These are phyloP conservation scores for Mythimna lalbum DNA, from an alignment of 2,888 invertebrate species.

Conservation along the genomic window DNA sequence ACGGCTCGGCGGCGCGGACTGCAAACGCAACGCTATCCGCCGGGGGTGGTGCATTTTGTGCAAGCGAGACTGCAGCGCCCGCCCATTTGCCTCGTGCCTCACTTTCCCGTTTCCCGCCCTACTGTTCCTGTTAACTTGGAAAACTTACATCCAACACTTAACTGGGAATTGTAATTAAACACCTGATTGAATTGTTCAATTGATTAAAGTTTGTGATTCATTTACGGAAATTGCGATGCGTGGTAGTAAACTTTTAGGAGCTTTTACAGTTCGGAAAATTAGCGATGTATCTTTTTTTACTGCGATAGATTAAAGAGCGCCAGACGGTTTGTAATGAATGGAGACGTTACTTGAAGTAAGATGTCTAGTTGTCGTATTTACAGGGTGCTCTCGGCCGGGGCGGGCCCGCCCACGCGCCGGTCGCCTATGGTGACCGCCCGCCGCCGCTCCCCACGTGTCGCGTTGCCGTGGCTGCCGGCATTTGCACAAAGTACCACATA, in stretches of 20 bases:
- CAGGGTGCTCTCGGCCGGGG: conserved; percentile 66
- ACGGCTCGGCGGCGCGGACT: conserved; percentile 84
- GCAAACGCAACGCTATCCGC: conserved; percentile 80
- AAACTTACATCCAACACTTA: conserved; percentile 77
- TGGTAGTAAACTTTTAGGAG: conserved; percentile 27
- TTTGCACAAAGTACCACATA: conserved; percentile 26
- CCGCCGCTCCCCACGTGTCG: conserved; percentile 71
- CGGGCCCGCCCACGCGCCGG: conserved; percentile 79
- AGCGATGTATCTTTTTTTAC: neutral
- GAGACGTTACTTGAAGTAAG: conserved; percentile 44
- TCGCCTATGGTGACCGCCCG: conserved; percentile 83
- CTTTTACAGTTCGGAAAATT: neutral
- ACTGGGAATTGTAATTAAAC: conserved; percentile 65
- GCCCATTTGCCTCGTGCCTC: conserved; percentile 89
- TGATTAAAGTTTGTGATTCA: conserved; percentile 43
- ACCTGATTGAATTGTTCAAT: conserved; percentile 63
- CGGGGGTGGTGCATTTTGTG: conserved; percentile 89
- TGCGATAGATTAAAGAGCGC: conserved; percentile 10
- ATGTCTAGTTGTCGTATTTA: conserved; percentile 64
- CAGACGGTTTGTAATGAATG: conserved; percentile 37
- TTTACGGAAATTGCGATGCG: conserved; percentile 6
- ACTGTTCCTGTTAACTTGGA: conserved; percentile 78
- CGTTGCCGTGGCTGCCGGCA: conserved; percentile 45
- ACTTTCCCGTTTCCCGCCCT: conserved; percentile 90
- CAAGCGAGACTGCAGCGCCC: conserved; percentile 89